phyloP scores from a whole-genome alignment of 2,888 invertebrate genomes.

The Cosmopolites sordidus region DNA sequence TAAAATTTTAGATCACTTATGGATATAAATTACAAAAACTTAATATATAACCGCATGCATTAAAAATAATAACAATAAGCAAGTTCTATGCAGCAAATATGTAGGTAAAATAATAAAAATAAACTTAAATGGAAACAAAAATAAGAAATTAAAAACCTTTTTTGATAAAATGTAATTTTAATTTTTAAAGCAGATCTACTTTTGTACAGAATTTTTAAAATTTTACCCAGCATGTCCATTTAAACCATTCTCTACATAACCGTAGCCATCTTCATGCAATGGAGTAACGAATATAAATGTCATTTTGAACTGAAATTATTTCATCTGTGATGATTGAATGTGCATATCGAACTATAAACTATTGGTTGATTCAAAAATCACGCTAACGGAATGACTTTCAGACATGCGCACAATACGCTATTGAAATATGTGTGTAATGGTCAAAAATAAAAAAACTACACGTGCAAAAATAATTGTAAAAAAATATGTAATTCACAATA shows the following conservation, averaged over 20 bases:
- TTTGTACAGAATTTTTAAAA: neutral
- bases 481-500: slow-evolving; percentile 14
- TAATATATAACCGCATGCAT: too few relatives aligned
- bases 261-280: slow-evolving; percentile 44
- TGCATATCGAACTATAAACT: neutral
- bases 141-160: too few relatives aligned
- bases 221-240: slow-evolving; percentile 21
- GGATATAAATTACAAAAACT: too few relatives aligned
- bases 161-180: too few relatives aligned
- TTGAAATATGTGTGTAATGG: neutral
- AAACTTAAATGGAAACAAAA: too few relatives aligned
- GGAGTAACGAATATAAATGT: slow-evolving; percentile 49
- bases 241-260: slow-evolving; percentile 40
- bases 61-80: too few relatives aligned
- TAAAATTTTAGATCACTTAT: too few relatives aligned
- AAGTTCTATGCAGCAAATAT: too few relatives aligned
- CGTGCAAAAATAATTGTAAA: slow-evolving; percentile 6
- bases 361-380: neutral
- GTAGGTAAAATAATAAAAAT: too few relatives aligned
- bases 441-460: slow-evolving; percentile 6
- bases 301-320: slow-evolving; percentile 34
- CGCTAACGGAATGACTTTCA: neutral
- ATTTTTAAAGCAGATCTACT: neutral
- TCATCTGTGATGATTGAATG: neutral
- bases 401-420: slow-evolving; percentile 4